Conservation (phyloP, 2,888 invertebrate genomes). For the Entomobrya multifasciata region DNA sequence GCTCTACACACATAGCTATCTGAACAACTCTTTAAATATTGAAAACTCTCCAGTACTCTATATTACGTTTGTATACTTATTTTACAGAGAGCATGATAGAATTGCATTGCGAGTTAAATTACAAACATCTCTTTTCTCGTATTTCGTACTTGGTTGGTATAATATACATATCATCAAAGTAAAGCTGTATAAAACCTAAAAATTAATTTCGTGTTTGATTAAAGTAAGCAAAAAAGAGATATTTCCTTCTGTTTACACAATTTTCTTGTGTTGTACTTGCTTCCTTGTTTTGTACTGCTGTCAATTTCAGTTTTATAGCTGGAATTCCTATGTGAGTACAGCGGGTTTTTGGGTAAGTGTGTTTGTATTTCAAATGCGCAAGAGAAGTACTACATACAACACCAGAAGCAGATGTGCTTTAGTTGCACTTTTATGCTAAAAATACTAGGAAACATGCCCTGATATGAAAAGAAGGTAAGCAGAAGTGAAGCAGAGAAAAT, state of each 20-base stretch:
- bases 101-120: slow-evolving; percentile 9
- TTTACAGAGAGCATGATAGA: slow-evolving; percentile 1
- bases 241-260: slow-evolving; percentile 20
- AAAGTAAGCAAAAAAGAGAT: not conserved
- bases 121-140: slow-evolving; percentile 8
- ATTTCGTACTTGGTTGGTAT: not conserved
- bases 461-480: slow-evolving; percentile 33
- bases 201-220: not conserved
- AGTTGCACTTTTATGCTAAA: slow-evolving; percentile 67
- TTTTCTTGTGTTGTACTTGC: not conserved
- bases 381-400: not conserved
- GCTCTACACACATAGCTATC: not conserved
- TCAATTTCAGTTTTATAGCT: slow-evolving; percentile 35
- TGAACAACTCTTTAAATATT: not conserved
- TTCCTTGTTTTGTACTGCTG: not conserved
- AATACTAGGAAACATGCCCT: not conserved
- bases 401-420: slow-evolving; percentile 50
- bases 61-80: not conserved
- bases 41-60: not conserved
- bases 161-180: no score
- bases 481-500: slow-evolving; percentile 66
- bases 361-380: not conserved
- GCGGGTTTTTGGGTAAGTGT: not conserved
- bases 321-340: not conserved
- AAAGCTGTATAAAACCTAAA: no score